A percentile compares a stretch with the other conserved stretches of the same genome.
Evolutionary conservation across 1,140 invertebrate species (phyloP).

Genomic region (Acromyrmex heyeri): DNA sequence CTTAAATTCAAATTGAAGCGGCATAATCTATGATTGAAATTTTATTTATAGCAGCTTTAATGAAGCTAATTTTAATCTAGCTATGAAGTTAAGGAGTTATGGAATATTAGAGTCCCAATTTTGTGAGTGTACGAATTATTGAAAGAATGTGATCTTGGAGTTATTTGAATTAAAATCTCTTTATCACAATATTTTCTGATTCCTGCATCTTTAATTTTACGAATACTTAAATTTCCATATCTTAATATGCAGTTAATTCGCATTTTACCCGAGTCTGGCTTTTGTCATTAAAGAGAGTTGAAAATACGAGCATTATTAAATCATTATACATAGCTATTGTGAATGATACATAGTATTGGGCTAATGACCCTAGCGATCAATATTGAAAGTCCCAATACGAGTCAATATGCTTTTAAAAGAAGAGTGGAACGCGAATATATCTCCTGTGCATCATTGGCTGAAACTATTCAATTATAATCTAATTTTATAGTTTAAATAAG

Average conservation of each 20-base stretch:
- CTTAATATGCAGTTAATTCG: not conserved
- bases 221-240: not conserved
- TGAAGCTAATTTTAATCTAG: conserved; percentile 29
- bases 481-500: conserved; percentile 34
- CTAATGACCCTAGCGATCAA: conserved; percentile 47
- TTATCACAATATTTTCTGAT: conserved; percentile 4
- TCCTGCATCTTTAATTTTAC: conserved; percentile 19
- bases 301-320: conserved; percentile 31
- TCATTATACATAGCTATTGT: not conserved
- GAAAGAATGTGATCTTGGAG: conserved; percentile 13
- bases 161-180: conserved; percentile 21
- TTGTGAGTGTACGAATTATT: not conserved
- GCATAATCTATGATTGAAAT: not conserved
- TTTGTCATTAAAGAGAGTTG: not conserved
- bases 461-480: conserved; percentile 41
- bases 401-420: conserved; percentile 20
- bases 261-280: not conserved
- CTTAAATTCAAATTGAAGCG: conserved; percentile 12
- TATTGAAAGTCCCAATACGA: conserved; percentile 19
- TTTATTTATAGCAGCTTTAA: conserved; percentile 18
- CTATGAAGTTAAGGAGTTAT: not conserved
- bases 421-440: not conserved
- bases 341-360: conserved; percentile 23
- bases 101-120: not conserved
- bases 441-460: not conserved